These are phyloP conservation scores for Megalonaias nervosa DNA, from an alignment of 1,140 invertebrate species.

Conservation along the genomic window DNA sequence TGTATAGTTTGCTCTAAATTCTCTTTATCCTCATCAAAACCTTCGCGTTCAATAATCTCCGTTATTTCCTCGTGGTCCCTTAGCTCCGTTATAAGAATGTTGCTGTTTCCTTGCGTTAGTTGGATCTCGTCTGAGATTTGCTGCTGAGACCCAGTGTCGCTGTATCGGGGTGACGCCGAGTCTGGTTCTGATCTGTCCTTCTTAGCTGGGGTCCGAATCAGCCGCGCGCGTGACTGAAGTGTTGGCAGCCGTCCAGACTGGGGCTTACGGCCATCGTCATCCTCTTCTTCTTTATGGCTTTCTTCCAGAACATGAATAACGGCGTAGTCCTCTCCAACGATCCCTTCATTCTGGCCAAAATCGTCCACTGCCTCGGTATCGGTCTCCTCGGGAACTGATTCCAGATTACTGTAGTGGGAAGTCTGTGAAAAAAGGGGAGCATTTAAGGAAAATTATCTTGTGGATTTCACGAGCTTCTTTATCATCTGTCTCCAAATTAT, in stretches of 20 bases:
- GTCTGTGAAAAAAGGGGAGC: too few relatives aligned
- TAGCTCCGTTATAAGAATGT: conserved; percentile 28
- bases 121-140: conserved; percentile 8
- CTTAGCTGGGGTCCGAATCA: conserved; percentile 30
- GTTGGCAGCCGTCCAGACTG: conserved; percentile 8
- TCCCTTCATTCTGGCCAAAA: too few relatives aligned
- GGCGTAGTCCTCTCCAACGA: too few relatives aligned
- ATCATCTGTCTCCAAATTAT: too few relatives aligned
- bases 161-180: not conserved
- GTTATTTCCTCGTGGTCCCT: conserved; percentile 9
- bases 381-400: too few relatives aligned
- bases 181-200: conserved; percentile 13
- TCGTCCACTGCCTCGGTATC: too few relatives aligned
- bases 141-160: not conserved
- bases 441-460: too few relatives aligned
- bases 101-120: too few relatives aligned
- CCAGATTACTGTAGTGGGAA: too few relatives aligned
- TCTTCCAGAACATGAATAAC: too few relatives aligned
- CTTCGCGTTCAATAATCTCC: conserved; percentile 8
- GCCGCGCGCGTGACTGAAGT: conserved; percentile 7
- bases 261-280: not conserved
- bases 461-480: too few relatives aligned
- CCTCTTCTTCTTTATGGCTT: too few relatives aligned
- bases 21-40: conserved; percentile 6
- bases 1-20: conserved; percentile 31